These are phyloP conservation scores for Neoarius graeffei DNA, from an alignment of 2,113 vertebrate genomes.

Conservation along the genomic window DNA sequence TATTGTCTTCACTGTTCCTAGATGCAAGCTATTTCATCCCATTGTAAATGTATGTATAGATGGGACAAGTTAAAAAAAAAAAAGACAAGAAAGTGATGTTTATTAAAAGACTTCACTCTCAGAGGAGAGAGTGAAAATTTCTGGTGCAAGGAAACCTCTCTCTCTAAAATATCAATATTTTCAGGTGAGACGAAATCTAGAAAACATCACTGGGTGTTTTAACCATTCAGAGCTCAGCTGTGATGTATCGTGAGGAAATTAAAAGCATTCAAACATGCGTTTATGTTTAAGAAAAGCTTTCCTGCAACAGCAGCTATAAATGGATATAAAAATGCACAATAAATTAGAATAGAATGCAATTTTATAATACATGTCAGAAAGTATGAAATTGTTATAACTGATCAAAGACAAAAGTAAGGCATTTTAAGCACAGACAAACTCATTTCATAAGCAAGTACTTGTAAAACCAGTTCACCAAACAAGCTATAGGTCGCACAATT, in stretches of 20 bases:
- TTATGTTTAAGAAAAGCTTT: constrained; percentile 11
- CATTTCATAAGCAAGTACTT: constrained; percentile 26
- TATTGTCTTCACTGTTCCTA: neutral
- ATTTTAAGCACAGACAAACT: constrained; percentile 36
- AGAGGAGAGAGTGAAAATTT: neutral
- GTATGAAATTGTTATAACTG: constrained; percentile 41
- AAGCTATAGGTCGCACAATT: constrained; percentile 30
- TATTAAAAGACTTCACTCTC: constrained; percentile 38
- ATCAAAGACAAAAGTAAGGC: constrained; percentile 51
- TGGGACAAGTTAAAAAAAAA: neutral
- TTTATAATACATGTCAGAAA: constrained; percentile 40
- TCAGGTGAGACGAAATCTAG: neutral
- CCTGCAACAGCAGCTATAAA: constrained; percentile 44
- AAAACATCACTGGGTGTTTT: neutral
- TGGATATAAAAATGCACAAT: constrained; percentile 67
- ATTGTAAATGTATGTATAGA: neutral
- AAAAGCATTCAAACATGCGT: neutral
- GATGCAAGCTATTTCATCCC: neutral
- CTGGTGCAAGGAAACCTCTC: constrained; percentile 25
- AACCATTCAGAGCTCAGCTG: neutral
- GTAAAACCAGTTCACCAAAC: constrained; percentile 25
- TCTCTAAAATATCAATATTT: neutral
- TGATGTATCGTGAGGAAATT: neutral
- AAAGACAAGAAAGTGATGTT: constrained; percentile 40
- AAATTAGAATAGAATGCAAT: constrained; percentile 67